Conservation (phyloP, 1,140 invertebrate species). For the Drosophila persimilis region DNA sequence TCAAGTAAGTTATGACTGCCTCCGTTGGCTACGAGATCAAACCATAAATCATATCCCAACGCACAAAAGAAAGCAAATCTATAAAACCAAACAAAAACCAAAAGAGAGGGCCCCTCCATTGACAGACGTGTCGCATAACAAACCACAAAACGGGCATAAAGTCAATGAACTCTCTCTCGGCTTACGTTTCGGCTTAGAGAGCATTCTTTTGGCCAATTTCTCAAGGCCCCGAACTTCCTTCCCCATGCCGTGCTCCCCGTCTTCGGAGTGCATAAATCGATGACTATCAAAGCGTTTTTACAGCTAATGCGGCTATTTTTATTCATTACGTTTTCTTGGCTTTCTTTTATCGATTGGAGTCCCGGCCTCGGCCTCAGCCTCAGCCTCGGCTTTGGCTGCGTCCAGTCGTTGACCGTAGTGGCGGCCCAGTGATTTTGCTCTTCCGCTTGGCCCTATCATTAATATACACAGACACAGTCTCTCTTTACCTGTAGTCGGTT, state of each 20-base stretch:
- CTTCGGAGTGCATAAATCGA: constrained; percentile 61
- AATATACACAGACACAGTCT: constrained; percentile 12
- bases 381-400: constrained; percentile 4
- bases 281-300: constrained; percentile 79
- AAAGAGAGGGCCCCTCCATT: constrained; percentile 15
- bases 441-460: constrained; percentile 47
- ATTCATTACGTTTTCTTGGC: constrained; percentile 77
- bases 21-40: not conserved
- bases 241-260: constrained; percentile 12
- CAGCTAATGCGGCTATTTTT: constrained; percentile 81
- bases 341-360: constrained; percentile 67
- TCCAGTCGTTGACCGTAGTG: constrained; percentile 35
- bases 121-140: constrained; percentile 58
- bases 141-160: constrained; percentile 35
- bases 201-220: constrained; percentile 76
- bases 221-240: constrained; percentile 37
- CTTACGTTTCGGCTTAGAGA: constrained; percentile 63
- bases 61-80: constrained; percentile 65
- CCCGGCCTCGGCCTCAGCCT: not conserved
- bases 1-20: constrained; percentile 60
- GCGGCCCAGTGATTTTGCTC: constrained; percentile 26
- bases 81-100: constrained; percentile 17
- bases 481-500: constrained; percentile 6
- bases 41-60: constrained; percentile 53
- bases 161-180: constrained; percentile 68